Evolutionary conservation across 2,113 vertebrate species (phyloP).

Genomic region (Camelus bactrianus): DNA sequence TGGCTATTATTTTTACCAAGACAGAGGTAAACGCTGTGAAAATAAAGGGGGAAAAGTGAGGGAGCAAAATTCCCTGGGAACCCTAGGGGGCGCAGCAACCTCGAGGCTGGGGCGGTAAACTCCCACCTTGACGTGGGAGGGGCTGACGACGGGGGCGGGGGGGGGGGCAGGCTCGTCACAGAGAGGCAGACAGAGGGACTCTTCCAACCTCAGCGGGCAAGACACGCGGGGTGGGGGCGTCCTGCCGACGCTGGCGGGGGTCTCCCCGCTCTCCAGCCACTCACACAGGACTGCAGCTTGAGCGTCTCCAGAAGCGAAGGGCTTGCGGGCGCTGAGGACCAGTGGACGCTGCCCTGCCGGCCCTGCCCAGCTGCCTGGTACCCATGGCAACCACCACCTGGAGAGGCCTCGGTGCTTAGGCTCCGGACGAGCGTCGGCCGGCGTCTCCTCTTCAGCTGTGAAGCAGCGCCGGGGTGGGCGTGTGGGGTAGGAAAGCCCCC

Average conservation of each 20-base stretch:
- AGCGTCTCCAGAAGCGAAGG: not conserved
- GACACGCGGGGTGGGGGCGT: not conserved
- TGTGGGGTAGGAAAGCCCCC: accelerated
- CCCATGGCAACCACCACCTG: accelerated
- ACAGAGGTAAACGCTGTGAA: too few relatives aligned
- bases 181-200: not conserved
- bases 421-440: not conserved
- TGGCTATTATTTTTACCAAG: not conserved
- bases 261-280: too few relatives aligned
- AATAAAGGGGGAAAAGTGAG: not conserved
- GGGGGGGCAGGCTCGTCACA: not conserved
- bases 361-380: not conserved
- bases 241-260: not conserved
- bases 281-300: not conserved
- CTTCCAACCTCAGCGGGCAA: not conserved
- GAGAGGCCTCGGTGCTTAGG: accelerated
- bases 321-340: accelerated
- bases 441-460: not conserved
- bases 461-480: not conserved
- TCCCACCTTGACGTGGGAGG: not conserved
- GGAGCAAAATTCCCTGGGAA: not conserved
- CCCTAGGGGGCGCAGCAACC: accelerated
- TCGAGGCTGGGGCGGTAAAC: not conserved
- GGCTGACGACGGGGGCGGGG: not conserved
- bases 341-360: not conserved